These are phyloP conservation scores for Anarrhichthys ocellatus DNA, from an alignment of 2,113 vertebrate species.

Conservation along the genomic window DNA sequence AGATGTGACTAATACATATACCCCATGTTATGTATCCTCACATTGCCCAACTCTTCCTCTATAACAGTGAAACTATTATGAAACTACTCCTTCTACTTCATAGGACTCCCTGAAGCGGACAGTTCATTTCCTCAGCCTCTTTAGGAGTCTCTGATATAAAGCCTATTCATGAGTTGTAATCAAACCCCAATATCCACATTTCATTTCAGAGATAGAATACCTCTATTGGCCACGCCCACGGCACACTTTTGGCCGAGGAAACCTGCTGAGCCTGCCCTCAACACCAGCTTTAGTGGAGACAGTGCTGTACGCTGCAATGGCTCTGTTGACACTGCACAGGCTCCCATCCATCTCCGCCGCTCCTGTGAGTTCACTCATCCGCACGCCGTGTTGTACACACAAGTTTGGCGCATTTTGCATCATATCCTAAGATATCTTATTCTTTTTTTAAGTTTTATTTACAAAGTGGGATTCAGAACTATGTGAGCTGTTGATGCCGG, in stretches of 20 bases:
- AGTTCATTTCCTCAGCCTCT: neutral
- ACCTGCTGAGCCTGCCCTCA: slow-evolving; percentile 59
- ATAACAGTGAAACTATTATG: too few species aligned
- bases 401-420: neutral
- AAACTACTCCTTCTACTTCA: neutral
- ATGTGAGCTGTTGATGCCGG: neutral
- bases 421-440: neutral
- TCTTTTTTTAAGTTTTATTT: neutral
- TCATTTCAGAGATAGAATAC: slow-evolving; percentile 48
- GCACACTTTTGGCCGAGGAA: slow-evolving; percentile 51
- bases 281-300: slow-evolving; percentile 32
- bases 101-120: neutral
- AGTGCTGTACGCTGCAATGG: slow-evolving; percentile 79
- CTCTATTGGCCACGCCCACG: neutral
- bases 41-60: neutral
- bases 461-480: slow-evolving; percentile 1
- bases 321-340: slow-evolving; percentile 88
- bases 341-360: slow-evolving; percentile 80
- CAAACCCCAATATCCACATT: slow-evolving; percentile 25
- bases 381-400: neutral
- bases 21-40: neutral
- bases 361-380: slow-evolving; percentile 62
- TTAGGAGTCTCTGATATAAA: neutral
- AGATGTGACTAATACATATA: neutral
- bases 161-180: neutral